Evolutionary conservation across 1,140 invertebrate genomes (phyloP), one percentile per base, ranked within the genome.

Genomic region (Conus ventricosus): DNA sequence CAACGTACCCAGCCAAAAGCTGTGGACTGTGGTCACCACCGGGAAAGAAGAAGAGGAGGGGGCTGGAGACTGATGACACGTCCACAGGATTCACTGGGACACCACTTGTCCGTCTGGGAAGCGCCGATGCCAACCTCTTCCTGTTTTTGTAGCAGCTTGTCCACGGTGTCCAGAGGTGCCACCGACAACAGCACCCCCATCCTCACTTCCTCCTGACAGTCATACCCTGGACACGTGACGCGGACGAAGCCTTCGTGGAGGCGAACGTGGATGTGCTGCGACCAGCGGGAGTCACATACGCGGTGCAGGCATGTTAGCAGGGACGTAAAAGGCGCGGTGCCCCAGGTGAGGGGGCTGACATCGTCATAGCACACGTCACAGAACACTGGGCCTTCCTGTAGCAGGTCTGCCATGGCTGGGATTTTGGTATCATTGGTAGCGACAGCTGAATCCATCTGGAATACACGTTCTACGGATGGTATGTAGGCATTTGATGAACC

Each of bases 281-380:
- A 17, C 86, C 87, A 90, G 78, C 89, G 88, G 39, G 23, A 27
- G 83, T 90, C 87, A 71, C 89, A 90, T 39, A 90, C 87, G 39
- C 82, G 76, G 87, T 90, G 89, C 63, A 53, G 25, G 63, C 89
- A 90, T 39, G 17, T 75, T 13, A 54, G 20, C 8, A 90, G 83
- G 71, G 87, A 5, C 8, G 87, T 90, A 54, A 83, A 39, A 5
- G 83, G 8, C 11, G 67, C 55, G 10, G 82, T 78, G 80, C 53
- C 81, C 13, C n/a, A 10, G 6, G 76, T 63, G 39, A 57, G 17
- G 39, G 55, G 67, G 75, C 84, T 80, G 71, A 89, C 57, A 23
- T 89, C 88, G 25, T 89, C 88, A 55, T 84, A 89, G 54, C 89
- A 89, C 15, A 89, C 83, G 53, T 89, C 71, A 83, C 89, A 89